phyloP scores from a whole-genome alignment of 2,113 vertebrate species.

The Zootoca vivipara region DNA sequence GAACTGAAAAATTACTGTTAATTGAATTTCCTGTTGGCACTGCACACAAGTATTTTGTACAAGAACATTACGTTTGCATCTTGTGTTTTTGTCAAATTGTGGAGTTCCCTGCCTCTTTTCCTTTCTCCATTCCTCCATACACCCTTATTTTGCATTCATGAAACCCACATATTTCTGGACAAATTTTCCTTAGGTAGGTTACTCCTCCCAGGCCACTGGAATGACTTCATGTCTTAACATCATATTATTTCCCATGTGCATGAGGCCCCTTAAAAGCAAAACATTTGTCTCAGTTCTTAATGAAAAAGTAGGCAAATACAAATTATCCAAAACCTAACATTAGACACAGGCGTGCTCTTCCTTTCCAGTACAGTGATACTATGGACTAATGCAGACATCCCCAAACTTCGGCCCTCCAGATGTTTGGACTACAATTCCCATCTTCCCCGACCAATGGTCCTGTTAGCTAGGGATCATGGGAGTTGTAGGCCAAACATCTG shows the following conservation, averaged over 20 bases:
- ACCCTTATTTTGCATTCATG: not conserved
- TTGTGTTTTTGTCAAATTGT: constrained; percentile 46
- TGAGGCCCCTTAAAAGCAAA: not conserved
- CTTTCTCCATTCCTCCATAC: not conserved
- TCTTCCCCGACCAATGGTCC: no score
- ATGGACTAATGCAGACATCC: constrained; percentile 13
- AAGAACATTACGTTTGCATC: constrained; percentile 25
- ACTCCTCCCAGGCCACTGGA: not conserved
- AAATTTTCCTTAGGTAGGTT: constrained; percentile 35
- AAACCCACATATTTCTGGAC: not conserved
- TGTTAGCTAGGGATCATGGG: no score
- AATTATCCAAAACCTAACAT: not conserved
- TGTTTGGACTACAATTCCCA: no score
- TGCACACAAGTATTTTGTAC: constrained; percentile 46
- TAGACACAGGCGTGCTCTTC: constrained; percentile 17
- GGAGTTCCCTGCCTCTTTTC: constrained; percentile 32
- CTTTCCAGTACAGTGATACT: constrained; percentile 4
- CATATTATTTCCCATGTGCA: not conserved
- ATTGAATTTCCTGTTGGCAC: constrained; percentile 45
- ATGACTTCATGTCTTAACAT: not conserved
- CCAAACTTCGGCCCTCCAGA: no score
- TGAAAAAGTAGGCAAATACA: constrained; percentile 4
- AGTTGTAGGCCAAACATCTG: no score
- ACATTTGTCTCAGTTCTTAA: not conserved
- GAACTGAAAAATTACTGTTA: constrained; percentile 50